phyloP scores from a whole-genome alignment of 2,888 invertebrate genomes.

The Ceraclea dissimilis region DNA sequence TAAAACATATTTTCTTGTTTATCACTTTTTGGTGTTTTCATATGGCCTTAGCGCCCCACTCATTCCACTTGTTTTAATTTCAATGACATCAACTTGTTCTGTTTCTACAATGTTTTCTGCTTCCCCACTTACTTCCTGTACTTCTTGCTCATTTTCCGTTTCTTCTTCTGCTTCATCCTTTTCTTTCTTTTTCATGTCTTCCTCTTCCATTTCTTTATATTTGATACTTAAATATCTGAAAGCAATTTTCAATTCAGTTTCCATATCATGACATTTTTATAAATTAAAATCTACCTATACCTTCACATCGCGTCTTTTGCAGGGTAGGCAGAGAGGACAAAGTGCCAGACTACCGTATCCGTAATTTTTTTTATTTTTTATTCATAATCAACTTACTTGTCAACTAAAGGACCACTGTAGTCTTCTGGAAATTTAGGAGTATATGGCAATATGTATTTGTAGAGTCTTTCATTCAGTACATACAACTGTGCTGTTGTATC shows the following conservation, averaged over 20 bases:
- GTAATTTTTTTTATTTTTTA: too few relatives aligned
- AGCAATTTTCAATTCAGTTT: conserved; percentile 19
- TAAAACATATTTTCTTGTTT: too few relatives aligned
- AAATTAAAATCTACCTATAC: too few relatives aligned
- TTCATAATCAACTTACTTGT: conserved; percentile 51
- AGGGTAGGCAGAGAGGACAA: too few relatives aligned
- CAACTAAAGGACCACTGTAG: conserved; percentile 80
- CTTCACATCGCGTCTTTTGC: too few relatives aligned
- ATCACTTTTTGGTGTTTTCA: conserved; percentile 1
- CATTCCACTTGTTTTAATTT: conserved; percentile 37
- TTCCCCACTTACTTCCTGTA: conserved; percentile 42
- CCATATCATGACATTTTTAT: too few relatives aligned
- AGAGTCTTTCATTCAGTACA: conserved; percentile 80
- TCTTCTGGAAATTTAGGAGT: conserved; percentile 87
- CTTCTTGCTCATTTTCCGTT: conserved; percentile 83
- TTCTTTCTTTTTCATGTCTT: conserved; percentile 63
- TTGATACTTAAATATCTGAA: conserved; percentile 71
- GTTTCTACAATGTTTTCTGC: conserved; percentile 33
- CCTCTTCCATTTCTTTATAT: conserved; percentile 81
- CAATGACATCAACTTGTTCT: conserved; percentile 38
- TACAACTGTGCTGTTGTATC: conserved; percentile 76
- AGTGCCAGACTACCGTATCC: too few relatives aligned
- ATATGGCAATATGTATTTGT: conserved; percentile 80
- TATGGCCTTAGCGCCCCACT: conserved; percentile 23
- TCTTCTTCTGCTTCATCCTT: conserved; percentile 29